Conservation (phyloP, 2,888 invertebrate species). For the Orthosia incerta region DNA sequence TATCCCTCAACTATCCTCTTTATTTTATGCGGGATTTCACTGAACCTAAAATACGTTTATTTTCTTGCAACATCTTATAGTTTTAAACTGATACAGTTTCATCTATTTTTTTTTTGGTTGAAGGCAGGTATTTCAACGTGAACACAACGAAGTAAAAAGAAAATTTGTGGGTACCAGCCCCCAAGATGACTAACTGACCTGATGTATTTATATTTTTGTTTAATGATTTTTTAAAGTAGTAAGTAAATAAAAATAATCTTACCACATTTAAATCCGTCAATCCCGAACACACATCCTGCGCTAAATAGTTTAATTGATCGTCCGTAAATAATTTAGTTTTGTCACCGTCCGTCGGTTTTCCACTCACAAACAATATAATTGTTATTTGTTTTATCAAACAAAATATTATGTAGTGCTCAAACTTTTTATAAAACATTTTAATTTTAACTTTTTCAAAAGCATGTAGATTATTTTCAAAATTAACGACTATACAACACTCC, state of each 20-base stretch:
- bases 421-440: slow-evolving; percentile 61
- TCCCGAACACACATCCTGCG: slow-evolving; percentile 62
- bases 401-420: slow-evolving; percentile 47
- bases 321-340: slow-evolving; percentile 36
- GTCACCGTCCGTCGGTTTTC: slow-evolving; percentile 38
- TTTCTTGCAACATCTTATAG: not conserved
- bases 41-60: not conserved
- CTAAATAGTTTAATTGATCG: slow-evolving; percentile 55
- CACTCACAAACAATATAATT: slow-evolving; percentile 49
- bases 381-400: slow-evolving; percentile 56
- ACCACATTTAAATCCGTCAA: slow-evolving; percentile 58
- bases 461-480: slow-evolving; percentile 23
- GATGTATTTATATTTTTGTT: too few species aligned
- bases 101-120: not conserved
- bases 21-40: too few species aligned
- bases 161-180: not conserved
- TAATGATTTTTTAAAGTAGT: not conserved
- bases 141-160: not conserved
- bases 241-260: slow-evolving; percentile 38
- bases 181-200: too few species aligned
- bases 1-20: too few species aligned
- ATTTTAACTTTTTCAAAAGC: slow-evolving; percentile 47
- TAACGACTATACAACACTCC: not conserved
- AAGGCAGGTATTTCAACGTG: not conserved
- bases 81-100: not conserved